A percentile compares a stretch with the other conserved stretches of the same genome.
Evolutionary conservation across 2,797 vertebrate species (phyloP).

Genomic region (Gambelia wislizenii): DNA sequence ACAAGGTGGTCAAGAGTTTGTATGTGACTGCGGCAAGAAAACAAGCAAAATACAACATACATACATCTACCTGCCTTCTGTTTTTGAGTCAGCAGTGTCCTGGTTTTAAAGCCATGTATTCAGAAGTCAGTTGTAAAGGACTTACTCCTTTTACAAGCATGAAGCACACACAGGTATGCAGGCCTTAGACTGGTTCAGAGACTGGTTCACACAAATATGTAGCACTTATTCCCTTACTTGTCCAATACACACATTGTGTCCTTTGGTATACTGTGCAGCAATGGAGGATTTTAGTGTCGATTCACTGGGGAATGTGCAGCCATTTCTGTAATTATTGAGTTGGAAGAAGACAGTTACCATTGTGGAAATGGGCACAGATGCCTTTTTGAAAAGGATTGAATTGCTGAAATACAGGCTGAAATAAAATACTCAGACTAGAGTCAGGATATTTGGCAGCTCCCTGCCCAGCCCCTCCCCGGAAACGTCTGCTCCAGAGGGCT

Average conservation of each 20-base stretch:
- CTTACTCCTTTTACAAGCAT: background rate
- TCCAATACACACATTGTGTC: background rate
- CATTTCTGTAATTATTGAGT: background rate
- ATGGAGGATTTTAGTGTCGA: background rate
- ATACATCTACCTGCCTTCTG: background rate
- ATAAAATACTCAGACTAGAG: no score
- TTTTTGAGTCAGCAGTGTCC: background rate
- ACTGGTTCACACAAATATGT: background rate
- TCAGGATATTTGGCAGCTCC: no score
- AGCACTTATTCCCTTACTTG: background rate
- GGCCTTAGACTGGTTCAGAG: background rate
- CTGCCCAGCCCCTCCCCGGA: no score
- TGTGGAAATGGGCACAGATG: background rate
- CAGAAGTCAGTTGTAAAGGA: background rate
- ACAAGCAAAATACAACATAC: background rate
- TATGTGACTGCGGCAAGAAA: background rate
- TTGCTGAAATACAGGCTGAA: no score
- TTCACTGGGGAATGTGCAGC: no score
- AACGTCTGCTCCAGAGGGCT: no score
- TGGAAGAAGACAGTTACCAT: background rate
- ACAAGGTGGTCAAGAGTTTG: background rate
- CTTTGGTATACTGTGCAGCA: background rate
- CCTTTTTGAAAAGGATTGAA: background rate
- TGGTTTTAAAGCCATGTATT: background rate
- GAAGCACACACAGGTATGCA: no score